These are phyloP conservation scores for Drosophila lacicola DNA, from an alignment of 2,888 invertebrate genomes.

Conservation along the genomic window DNA sequence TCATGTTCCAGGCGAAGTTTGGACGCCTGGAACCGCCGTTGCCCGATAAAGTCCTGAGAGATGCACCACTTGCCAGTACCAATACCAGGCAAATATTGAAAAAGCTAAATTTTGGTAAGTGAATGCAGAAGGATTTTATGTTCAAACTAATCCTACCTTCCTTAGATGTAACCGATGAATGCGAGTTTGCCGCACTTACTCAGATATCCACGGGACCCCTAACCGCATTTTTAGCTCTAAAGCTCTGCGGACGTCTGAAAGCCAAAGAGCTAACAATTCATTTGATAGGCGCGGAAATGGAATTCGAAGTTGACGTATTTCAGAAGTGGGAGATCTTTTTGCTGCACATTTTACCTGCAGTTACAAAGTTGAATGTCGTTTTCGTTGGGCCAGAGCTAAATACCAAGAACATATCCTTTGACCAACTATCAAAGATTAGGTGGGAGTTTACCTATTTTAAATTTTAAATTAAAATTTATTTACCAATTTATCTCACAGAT, in stretches of 20 bases:
- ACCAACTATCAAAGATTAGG: constrained; percentile 87
- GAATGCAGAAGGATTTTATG: not conserved
- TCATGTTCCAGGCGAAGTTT: constrained; percentile 87
- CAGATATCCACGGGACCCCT: constrained; percentile 89
- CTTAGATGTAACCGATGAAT: constrained; percentile 85
- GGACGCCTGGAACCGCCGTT: constrained; percentile 87
- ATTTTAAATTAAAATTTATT: not conserved
- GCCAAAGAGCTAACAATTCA: constrained; percentile 80
- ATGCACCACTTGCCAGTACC: constrained; percentile 70
- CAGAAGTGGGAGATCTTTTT: constrained; percentile 90
- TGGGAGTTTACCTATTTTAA: constrained; percentile 61
- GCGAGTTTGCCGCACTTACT: constrained; percentile 88
- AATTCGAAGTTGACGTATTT: constrained; percentile 89
- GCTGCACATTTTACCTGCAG: constrained; percentile 87
- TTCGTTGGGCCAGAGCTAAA: constrained; percentile 89
- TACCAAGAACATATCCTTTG: constrained; percentile 87
- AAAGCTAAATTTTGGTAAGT: constrained; percentile 75
- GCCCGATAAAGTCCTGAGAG: constrained; percentile 86
- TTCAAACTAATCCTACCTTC: not conserved
- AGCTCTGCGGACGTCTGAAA: constrained; percentile 79
- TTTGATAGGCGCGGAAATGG: constrained; percentile 88
- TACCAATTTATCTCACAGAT: constrained; percentile 78
- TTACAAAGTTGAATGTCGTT: constrained; percentile 87
- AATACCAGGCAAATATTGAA: constrained; percentile 78
- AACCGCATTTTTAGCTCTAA: constrained; percentile 87